Evolutionary conservation across 2,113 vertebrate genomes (phyloP).

Genomic region (Notarius lentiginosus): DNA sequence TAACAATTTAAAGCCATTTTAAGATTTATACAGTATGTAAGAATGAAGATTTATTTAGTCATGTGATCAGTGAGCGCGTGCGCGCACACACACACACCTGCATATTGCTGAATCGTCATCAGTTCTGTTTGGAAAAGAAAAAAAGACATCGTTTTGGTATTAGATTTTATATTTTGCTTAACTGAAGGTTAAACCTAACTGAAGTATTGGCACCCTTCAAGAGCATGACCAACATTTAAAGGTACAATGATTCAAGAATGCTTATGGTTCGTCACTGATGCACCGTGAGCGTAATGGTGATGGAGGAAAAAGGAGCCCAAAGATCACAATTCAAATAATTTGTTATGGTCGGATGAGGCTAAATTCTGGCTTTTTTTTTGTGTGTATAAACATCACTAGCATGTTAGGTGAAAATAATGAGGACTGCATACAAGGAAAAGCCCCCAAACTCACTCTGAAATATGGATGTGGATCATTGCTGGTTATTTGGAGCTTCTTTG

Average conservation of each 20-base stretch:
- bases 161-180: neutral
- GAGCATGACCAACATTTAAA: neutral
- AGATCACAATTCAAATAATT: neutral
- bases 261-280: neutral
- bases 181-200: neutral
- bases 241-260: neutral
- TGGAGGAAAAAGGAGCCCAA: neutral
- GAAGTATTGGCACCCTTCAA: neutral
- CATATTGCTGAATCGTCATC: conserved; percentile 10
- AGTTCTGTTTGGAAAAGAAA: conserved; percentile 5
- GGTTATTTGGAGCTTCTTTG: neutral
- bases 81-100: neutral
- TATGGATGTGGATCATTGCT: neutral
- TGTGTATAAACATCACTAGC: neutral
- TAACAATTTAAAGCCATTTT: neutral
- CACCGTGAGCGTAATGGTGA: neutral
- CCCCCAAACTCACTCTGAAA: neutral
- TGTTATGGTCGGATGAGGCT: neutral
- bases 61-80: neutral
- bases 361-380: neutral
- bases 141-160: neutral
- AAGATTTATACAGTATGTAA: neutral
- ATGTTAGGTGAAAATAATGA: neutral
- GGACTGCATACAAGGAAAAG: neutral
- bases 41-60: neutral